phyloP scores from a whole-genome alignment of 2,888 invertebrate species.

The Leptinotarsa juncta region DNA sequence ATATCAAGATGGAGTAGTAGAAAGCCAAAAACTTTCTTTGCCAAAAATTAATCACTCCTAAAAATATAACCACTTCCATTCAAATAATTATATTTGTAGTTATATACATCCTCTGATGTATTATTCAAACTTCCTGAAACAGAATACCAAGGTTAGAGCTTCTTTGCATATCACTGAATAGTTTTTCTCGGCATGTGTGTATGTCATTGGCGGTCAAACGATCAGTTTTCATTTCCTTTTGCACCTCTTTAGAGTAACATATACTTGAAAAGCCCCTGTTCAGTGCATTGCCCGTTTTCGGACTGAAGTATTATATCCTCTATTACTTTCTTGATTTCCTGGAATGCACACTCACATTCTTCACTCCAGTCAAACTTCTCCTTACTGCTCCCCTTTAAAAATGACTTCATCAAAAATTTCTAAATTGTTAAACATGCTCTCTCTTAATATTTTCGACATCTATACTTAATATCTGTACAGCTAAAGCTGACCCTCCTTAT shows the following conservation, averaged over 20 bases:
- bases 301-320: slow-evolving; percentile 32
- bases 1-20: no score
- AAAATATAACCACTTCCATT: no score
- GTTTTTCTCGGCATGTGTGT: slow-evolving; percentile 48
- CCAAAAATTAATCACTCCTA: no score
- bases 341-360: slow-evolving; percentile 36
- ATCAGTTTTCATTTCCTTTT: slow-evolving; percentile 45
- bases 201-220: slow-evolving; percentile 50
- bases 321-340: slow-evolving; percentile 33
- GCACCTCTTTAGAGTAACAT: neutral
- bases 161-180: slow-evolving; percentile 37
- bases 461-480: no score
- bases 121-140: slow-evolving; percentile 54
- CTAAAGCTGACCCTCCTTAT: no score
- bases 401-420: no score
- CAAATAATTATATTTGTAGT: no score
- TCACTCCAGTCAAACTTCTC: slow-evolving; percentile 30
- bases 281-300: slow-evolving; percentile 28
- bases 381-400: neutral
- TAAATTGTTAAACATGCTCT: no score
- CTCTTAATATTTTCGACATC: no score
- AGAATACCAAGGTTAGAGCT: slow-evolving; percentile 55
- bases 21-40: no score
- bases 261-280: slow-evolving; percentile 22
- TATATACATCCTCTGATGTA: slow-evolving; percentile 51